A percentile compares a stretch with the other conserved stretches of the same genome.
phyloP scores from a whole-genome alignment of 1,140 invertebrate species.

The Melitaea cinxia region DNA sequence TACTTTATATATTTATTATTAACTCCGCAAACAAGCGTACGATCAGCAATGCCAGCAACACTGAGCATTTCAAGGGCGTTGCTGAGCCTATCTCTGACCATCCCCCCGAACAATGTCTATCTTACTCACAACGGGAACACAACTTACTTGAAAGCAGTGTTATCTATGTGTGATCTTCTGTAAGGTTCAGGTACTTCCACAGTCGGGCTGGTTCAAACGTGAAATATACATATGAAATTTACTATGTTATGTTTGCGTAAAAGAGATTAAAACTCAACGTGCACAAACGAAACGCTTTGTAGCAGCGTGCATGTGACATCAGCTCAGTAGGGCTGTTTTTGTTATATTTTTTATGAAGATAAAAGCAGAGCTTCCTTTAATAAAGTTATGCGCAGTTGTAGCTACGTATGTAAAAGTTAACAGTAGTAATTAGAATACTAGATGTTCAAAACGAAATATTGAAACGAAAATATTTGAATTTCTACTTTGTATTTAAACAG shows the following conservation, averaged over 20 bases:
- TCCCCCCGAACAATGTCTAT: too few relatives aligned
- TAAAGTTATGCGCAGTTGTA: not conserved
- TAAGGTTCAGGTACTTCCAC: too few relatives aligned
- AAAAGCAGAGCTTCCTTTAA: conserved; percentile 3
- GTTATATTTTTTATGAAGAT: conserved; percentile 3
- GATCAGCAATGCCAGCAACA: too few relatives aligned
- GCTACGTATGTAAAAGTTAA: not conserved
- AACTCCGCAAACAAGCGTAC: too few relatives aligned
- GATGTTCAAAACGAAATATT: not conserved
- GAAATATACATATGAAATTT: not conserved
- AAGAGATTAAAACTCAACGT: conserved; percentile 9
- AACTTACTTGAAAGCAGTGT: too few relatives aligned
- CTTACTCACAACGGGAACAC: too few relatives aligned
- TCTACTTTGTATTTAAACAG: not conserved
- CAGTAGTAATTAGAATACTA: not conserved
- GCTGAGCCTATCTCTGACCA: too few relatives aligned
- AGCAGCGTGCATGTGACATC: not conserved
- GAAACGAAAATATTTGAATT: too few relatives aligned
- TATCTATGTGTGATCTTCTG: too few relatives aligned
- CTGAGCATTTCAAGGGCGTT: too few relatives aligned
- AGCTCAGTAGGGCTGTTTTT: conserved; percentile 9
- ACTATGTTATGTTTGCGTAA: not conserved
- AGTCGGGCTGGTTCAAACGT: too few relatives aligned
- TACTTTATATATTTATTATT: too few relatives aligned
- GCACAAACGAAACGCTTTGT: conserved; percentile 1